Evolutionary conservation across 2,113 vertebrate species (phyloP).

Genomic region (Sakesphorus luctuosus): DNA sequence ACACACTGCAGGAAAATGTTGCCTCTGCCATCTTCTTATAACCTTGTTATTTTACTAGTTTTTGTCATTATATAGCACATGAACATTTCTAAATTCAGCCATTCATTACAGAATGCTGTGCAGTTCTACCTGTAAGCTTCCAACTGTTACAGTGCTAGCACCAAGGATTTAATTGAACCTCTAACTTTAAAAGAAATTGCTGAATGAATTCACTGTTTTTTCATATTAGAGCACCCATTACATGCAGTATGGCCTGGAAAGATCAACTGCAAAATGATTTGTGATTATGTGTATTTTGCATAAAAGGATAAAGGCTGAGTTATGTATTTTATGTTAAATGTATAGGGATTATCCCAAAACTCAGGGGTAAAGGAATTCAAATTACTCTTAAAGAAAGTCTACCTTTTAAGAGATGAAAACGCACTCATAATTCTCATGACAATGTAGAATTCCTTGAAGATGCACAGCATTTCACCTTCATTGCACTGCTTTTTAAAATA

Average conservation of each 20-base stretch:
- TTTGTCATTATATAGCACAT: not conserved
- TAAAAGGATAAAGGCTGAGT: not conserved
- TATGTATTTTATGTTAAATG: not conserved
- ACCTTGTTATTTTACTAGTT: not conserved
- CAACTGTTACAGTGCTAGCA: not conserved
- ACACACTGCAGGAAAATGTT: too few species aligned
- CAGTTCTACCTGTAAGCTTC: not conserved
- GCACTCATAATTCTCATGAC: accelerated
- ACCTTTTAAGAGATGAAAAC: not conserved
- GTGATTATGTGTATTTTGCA: accelerated
- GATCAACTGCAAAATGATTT: not conserved
- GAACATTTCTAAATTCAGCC: not conserved
- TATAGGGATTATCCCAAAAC: not conserved
- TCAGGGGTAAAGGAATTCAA: too few species aligned
- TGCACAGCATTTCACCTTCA: not conserved
- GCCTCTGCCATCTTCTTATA: too few species aligned
- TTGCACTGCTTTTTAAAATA: accelerated
- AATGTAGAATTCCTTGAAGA: accelerated
- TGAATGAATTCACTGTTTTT: not conserved
- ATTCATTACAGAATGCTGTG: not conserved
- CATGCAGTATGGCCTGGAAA: accelerated
- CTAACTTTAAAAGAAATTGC: not conserved
- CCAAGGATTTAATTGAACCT: not conserved
- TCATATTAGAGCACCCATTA: not conserved
- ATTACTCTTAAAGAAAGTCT: not conserved